Evolutionary conservation across 2,888 invertebrate genomes (phyloP).

Genomic region (Ptychoptera albimana): DNA sequence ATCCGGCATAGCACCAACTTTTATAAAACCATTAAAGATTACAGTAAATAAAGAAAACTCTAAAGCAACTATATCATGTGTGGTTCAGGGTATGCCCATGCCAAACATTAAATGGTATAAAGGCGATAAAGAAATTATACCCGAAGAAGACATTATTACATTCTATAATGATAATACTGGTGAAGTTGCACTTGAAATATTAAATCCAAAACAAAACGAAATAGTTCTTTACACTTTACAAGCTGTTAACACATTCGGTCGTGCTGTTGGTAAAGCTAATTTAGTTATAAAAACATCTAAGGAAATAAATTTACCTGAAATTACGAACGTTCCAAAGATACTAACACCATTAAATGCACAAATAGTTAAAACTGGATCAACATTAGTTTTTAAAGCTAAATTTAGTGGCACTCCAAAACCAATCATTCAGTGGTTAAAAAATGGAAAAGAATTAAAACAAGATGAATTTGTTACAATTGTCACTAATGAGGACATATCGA

Average conservation of each 20-base stretch:
- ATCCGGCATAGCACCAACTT: constrained; percentile 48
- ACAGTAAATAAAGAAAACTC: constrained; percentile 43
- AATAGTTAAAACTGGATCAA: constrained; percentile 50
- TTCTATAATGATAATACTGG: constrained; percentile 46
- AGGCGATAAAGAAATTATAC: constrained; percentile 42
- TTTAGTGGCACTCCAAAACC: constrained; percentile 56
- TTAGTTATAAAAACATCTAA: constrained; percentile 39
- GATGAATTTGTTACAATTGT: constrained; percentile 43
- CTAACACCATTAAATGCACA: constrained; percentile 67
- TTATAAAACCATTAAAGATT: constrained; percentile 48
- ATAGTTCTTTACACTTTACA: constrained; percentile 51
- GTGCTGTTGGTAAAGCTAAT: constrained; percentile 57
- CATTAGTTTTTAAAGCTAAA: constrained; percentile 50
- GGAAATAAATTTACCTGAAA: constrained; percentile 18
- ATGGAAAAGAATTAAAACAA: constrained; percentile 57
- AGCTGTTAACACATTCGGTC: constrained; percentile 57
- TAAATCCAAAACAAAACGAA: constrained; percentile 47
- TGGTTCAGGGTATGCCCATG: constrained; percentile 49
- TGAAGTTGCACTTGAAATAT: constrained; percentile 42
- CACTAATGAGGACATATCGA: constrained; percentile 44
- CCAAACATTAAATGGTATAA: constrained; percentile 58
- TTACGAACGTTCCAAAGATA: constrained; percentile 45
- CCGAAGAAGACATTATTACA: constrained; percentile 37
- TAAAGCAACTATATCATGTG: constrained; percentile 46
- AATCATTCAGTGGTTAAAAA: constrained; percentile 72